phyloP scores from a whole-genome alignment of 1,140 invertebrate species.

The Platorchestia sp. region DNA sequence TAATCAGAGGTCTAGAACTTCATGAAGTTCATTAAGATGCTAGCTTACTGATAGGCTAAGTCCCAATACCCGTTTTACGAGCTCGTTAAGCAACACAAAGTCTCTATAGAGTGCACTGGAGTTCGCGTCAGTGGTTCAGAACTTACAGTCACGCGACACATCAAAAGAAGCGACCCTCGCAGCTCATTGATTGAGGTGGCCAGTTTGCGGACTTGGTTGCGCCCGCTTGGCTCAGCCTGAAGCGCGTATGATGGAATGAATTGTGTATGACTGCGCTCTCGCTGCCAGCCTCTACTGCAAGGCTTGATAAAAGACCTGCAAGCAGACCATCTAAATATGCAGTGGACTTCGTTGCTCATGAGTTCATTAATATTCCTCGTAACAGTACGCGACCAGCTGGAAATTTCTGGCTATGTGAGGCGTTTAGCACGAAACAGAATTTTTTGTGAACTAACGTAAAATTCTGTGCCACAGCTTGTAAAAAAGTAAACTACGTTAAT shows the following conservation, averaged over 20 bases:
- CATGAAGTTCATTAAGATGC: not conserved
- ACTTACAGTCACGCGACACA: not conserved
- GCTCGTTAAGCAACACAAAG: not conserved
- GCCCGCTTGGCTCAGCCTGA: not conserved
- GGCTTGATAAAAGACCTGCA: not conserved
- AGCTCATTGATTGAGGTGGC: not conserved
- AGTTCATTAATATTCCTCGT: not conserved
- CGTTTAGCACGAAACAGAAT: too few species aligned
- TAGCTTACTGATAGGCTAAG: not conserved
- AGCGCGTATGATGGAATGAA: not conserved
- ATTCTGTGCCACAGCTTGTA: too few species aligned
- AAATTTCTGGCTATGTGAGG: not conserved
- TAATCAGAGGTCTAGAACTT: not conserved
- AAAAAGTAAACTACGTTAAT: too few species aligned
- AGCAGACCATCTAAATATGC: not conserved
- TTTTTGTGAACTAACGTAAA: too few species aligned
- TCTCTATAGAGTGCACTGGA: not conserved
- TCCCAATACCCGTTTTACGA: not conserved
- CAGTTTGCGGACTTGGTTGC: not conserved
- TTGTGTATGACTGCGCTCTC: not conserved
- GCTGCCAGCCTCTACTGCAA: not conserved
- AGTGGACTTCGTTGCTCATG: not conserved
- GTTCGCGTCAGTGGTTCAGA: not conserved
- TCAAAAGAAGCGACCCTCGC: not conserved
- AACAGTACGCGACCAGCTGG: not conserved